Base-by-base conservation (phyloP, 1,140 invertebrate species). In the Hormaphis cornu region DNA sequence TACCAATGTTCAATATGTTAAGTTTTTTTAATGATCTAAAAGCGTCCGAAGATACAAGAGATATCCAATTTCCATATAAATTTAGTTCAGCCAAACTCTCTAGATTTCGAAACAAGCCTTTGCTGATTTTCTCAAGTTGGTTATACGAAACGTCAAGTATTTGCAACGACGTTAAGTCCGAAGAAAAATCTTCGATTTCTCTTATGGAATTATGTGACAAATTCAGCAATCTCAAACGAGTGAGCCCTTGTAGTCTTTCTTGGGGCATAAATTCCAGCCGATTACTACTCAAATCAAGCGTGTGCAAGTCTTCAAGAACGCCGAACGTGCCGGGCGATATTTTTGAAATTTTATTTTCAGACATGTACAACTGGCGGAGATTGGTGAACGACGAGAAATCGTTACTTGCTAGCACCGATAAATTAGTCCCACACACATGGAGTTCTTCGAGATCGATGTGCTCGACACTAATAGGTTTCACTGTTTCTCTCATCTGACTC, bases 381-480 rank as follows among this genome's bases (percentile, higher is more conserved):
- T 85, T 83, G 3, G 89, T 87, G 74, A 93, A 93, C n/a, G 88
- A 84, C 74, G 90, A 86, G 75, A 95, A 93, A 74, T 94, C 92
- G 74, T 88, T 89, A 48, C 89, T 90, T 0, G 90, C 91, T 5
- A 95, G 82, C 56, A 93, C 87, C 2, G 85, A 89, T 14, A 95
- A 79, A 76, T 94, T 94, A 1, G 91, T 93, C 22, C 84, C 82
- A 50, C 85, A 87, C 66, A 93, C 87, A 74, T 89, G 86, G 9
- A 95, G 81, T 77, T 91, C 89, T 76, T 90, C 85, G 0, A 94
- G 80, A 7, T 48, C 46, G 3, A 24, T 35, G 3, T 46, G 53
- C 1, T 46, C 42, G 8, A 37, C 53, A 3, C n/a, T 26, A 1
- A 70, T 35, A 3, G 70, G 72, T 22, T 73, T n/a, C 87, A 86